These are phyloP conservation scores for Spheniscus mendiculus DNA, from an alignment of 2,113 vertebrate genomes.

Conservation along the genomic window DNA sequence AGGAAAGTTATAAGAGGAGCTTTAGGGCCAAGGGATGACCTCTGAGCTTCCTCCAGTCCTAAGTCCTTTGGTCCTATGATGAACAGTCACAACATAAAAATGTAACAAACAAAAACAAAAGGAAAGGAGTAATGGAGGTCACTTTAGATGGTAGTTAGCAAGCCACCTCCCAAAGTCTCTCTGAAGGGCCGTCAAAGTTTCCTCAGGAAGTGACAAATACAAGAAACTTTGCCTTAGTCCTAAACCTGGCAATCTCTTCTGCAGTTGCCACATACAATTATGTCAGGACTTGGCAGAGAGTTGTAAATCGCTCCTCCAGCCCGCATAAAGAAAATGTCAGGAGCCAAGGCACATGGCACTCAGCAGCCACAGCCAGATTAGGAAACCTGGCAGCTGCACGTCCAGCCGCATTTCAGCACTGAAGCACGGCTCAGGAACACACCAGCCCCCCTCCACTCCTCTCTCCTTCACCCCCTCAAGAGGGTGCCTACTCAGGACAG, in stretches of 20 bases:
- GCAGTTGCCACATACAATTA: constrained; percentile 8
- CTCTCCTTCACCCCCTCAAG: neutral
- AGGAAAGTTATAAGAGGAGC: neutral
- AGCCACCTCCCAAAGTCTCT: neutral
- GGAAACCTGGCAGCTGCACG: neutral
- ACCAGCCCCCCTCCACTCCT: fast-evolving
- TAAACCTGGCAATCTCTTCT: neutral
- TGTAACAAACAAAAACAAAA: constrained; percentile 23
- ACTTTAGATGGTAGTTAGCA: neutral
- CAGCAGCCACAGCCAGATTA: neutral
- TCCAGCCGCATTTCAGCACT: neutral
- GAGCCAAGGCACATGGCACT: constrained; percentile 17
- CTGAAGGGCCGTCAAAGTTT: constrained; percentile 26
- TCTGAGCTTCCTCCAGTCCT: neutral
- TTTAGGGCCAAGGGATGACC: neutral
- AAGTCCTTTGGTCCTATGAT: neutral
- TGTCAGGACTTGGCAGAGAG: constrained; percentile 27
- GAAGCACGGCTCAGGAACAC: neutral
- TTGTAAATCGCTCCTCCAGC: neutral
- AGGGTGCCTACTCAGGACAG: neutral
- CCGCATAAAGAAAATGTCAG: neutral
- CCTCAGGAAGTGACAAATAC: constrained; percentile 63
- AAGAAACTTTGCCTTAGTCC: constrained; percentile 38
- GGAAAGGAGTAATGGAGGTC: neutral
- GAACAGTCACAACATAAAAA: constrained; percentile 30